Conservation (phyloP, 1,140 invertebrate genomes). For the Vanessa atalanta region DNA sequence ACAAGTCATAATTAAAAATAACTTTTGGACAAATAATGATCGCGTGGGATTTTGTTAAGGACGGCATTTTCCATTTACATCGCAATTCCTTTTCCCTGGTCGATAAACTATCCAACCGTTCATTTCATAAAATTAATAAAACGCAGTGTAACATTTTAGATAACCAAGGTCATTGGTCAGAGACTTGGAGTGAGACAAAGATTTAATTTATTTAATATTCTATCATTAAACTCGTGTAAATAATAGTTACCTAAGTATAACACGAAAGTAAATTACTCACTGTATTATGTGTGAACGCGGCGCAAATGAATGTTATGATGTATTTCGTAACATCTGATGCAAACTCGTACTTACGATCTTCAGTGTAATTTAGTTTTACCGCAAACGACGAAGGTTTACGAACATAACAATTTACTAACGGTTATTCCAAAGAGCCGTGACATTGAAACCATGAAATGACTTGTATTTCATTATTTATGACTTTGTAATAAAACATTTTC, state of each 20-base stretch:
- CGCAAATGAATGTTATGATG: background rate
- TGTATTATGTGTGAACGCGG: background rate
- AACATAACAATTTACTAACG: background rate
- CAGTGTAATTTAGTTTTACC: constrained; percentile 18
- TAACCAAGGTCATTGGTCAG: too few relatives aligned
- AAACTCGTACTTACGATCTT: constrained; percentile 14
- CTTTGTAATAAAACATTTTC: too few relatives aligned
- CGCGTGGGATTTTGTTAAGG: too few relatives aligned
- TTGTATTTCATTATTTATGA: too few relatives aligned
- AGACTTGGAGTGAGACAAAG: too few relatives aligned
- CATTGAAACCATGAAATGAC: background rate
- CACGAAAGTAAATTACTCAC: background rate
- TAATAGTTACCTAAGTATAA: background rate
- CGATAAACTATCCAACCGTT: too few relatives aligned
- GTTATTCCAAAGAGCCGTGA: background rate
- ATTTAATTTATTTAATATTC: background rate
- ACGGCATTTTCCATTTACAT: too few relatives aligned
- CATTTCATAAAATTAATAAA: too few relatives aligned
- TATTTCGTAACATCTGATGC: constrained; percentile 24
- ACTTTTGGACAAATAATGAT: too few relatives aligned
- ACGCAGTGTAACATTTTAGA: too few relatives aligned
- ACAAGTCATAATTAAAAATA: too few relatives aligned
- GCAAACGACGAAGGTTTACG: constrained; percentile 12
- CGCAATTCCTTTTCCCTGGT: too few relatives aligned
- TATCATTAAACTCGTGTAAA: background rate